Evolutionary conservation across 2,797 vertebrate genomes (phyloP).

Genomic region (Rhinophrynus dorsalis): DNA sequence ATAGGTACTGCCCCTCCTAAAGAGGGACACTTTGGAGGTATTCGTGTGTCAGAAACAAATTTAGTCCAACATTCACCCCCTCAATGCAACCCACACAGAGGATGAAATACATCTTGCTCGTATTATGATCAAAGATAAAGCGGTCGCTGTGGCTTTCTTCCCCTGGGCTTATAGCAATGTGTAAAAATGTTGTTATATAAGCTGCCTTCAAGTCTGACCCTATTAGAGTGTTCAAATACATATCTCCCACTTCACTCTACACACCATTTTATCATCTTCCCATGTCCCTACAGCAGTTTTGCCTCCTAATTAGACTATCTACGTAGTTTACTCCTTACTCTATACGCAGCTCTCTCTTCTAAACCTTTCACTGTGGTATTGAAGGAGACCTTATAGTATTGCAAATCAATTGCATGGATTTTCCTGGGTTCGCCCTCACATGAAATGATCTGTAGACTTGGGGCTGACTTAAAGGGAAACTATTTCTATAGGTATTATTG

Average conservation of each 20-base stretch:
- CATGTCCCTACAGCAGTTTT: background rate
- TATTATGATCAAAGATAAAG: slow-evolving; percentile 26
- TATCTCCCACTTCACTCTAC: background rate
- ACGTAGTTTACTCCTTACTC: background rate
- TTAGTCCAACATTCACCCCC: slow-evolving; percentile 5
- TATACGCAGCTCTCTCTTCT: too few species aligned
- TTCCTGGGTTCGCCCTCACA: too few species aligned
- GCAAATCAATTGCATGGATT: too few species aligned
- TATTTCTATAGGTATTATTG: too few species aligned
- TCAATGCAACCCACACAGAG: slow-evolving; percentile 28
- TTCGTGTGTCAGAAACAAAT: background rate
- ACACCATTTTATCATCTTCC: background rate
- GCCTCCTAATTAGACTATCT: background rate
- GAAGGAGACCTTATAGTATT: too few species aligned
- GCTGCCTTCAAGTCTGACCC: slow-evolving; percentile 16
- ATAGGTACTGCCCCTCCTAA: too few species aligned
- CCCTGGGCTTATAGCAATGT: background rate
- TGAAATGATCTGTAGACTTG: too few species aligned
- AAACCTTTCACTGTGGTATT: too few species aligned
- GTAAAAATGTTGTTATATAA: slow-evolving; percentile 22
- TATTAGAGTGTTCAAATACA: slow-evolving; percentile 3
- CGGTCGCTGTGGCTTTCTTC: background rate
- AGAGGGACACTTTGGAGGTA: too few species aligned
- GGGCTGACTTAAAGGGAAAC: too few species aligned
- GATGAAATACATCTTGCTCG: slow-evolving; percentile 4